phyloP scores from a whole-genome alignment of 2,888 invertebrate genomes.

The Hydroisotoma schaefferi region DNA sequence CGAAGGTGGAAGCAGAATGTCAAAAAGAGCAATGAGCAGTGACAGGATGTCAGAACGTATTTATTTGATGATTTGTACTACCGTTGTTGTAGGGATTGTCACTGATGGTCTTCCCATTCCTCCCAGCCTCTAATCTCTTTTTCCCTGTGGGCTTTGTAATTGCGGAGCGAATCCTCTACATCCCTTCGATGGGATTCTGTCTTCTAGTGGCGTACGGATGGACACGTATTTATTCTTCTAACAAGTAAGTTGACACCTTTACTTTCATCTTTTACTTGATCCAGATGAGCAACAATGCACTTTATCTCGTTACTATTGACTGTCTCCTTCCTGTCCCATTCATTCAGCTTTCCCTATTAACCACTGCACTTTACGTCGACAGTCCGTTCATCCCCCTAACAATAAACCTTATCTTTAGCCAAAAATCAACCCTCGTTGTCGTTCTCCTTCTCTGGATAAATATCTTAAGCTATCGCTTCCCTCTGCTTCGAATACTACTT shows the following conservation, averaged over 20 bases:
- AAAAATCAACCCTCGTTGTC: too few species aligned
- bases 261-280: constrained; percentile 11
- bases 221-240: constrained; percentile 63
- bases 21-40: constrained; percentile 11
- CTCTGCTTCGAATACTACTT: too few species aligned
- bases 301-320: background rate
- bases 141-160: constrained; percentile 97
- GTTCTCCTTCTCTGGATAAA: too few species aligned
- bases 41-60: constrained; percentile 4
- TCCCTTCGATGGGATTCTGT: constrained; percentile 97
- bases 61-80: constrained; percentile 19
- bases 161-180: constrained; percentile 90
- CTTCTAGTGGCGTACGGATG: constrained; percentile 85
- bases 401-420: too few species aligned
- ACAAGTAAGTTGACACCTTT: constrained; percentile 53
- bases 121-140: constrained; percentile 94
- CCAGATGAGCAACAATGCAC: constrained; percentile 14
- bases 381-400: too few species aligned
- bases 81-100: constrained; percentile 69
- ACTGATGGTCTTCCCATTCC: constrained; percentile 81
- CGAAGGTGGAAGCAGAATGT: constrained; percentile 1
- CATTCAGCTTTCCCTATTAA: too few species aligned
- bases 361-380: too few species aligned
- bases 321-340: background rate
- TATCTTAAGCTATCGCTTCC: too few species aligned